Conservation (phyloP, 2,797 vertebrate species). For the Scarus forsteni region DNA sequence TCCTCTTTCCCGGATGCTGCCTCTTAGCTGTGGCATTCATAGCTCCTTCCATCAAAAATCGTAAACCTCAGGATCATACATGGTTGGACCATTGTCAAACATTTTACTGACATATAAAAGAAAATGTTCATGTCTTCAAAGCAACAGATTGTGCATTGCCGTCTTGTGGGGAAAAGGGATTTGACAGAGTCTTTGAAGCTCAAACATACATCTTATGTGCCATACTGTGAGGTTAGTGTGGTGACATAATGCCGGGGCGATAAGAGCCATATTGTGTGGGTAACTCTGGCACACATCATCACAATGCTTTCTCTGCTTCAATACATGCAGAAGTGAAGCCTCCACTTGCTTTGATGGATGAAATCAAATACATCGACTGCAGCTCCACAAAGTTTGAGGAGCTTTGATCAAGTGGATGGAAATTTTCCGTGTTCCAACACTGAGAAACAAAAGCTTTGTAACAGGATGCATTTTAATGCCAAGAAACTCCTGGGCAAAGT, state of each 20-base stretch:
- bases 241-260: conserved; percentile 2
- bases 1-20: no score
- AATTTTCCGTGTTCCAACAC: no score
- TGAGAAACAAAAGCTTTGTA: no score
- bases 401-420: no score
- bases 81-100: background rate
- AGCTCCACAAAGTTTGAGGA: no score
- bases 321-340: conserved; percentile 1
- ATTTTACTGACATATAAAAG: background rate
- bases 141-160: background rate
- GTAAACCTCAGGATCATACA: background rate
- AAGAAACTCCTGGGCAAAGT: no score
- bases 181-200: conserved; percentile 1
- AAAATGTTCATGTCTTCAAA: background rate
- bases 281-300: background rate
- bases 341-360: conserved; percentile 6
- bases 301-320: background rate
- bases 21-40: background rate
- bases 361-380: background rate
- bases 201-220: conserved; percentile 1
- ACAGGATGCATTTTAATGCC: no score
- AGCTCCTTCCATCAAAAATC: background rate
- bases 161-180: background rate
- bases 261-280: conserved; percentile 3
- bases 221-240: background rate